phyloP scores from a whole-genome alignment of 2,888 invertebrate species.

The Drosophila fungiperda region DNA sequence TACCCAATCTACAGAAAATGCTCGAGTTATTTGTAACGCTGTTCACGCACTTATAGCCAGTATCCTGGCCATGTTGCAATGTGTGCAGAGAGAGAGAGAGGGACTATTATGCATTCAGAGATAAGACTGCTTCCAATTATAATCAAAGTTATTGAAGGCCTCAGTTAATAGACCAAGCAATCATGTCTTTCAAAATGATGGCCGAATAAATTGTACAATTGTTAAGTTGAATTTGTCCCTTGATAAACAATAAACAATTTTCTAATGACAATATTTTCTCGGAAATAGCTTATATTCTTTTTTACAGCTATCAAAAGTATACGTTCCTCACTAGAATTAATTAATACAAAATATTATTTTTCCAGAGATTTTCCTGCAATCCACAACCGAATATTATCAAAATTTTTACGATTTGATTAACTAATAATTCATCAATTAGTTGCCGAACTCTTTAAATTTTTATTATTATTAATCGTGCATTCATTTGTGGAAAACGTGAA shows the following conservation, averaged over 20 bases:
- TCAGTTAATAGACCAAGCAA: constrained; percentile 27
- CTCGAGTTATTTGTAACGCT: constrained; percentile 46
- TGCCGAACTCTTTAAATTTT: too few relatives aligned
- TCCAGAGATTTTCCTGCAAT: too few relatives aligned
- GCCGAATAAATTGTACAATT: not conserved
- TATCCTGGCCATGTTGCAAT: constrained; percentile 29
- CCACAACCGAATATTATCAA: not conserved
- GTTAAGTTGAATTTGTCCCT: not conserved
- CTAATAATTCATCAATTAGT: not conserved
- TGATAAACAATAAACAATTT: not conserved
- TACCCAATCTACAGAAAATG: constrained; percentile 15
- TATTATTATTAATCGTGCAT: too few relatives aligned
- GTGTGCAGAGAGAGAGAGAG: not conserved
- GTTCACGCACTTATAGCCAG: constrained; percentile 53
- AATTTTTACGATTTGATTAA: not conserved
- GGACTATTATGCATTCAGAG: not conserved
- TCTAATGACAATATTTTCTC: not conserved
- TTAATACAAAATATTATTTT: not conserved
- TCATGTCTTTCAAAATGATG: not conserved
- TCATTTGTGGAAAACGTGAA: too few relatives aligned
- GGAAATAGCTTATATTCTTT: not conserved
- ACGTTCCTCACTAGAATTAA: not conserved
- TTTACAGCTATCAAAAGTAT: not conserved
- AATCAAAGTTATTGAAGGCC: constrained; percentile 24
- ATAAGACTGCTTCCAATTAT: constrained; percentile 29